phyloP scores from a whole-genome alignment of 2,797 vertebrate species.

The Dermochelys coriacea region DNA sequence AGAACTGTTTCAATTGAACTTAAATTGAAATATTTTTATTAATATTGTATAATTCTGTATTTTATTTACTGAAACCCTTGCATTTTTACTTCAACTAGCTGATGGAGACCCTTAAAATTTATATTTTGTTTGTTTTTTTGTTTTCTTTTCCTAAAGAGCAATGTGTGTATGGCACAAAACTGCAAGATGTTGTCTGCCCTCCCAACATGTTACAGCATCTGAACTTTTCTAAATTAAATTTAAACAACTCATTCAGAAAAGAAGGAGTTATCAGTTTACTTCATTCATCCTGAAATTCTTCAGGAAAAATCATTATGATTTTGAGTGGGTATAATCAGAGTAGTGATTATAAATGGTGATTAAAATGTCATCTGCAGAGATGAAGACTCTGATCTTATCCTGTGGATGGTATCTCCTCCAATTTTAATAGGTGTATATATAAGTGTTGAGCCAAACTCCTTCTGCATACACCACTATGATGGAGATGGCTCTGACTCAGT shows the following conservation, averaged over 20 bases:
- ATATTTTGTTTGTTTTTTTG: no score
- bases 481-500: neutral
- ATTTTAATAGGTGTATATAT: neutral
- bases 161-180: neutral
- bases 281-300: neutral
- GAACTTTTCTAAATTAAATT: neutral
- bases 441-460: neutral
- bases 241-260: neutral
- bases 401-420: neutral
- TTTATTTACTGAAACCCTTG: no score
- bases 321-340: neutral
- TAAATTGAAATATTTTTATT: no score
- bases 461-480: neutral
- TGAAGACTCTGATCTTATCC: neutral
- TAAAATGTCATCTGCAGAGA: neutral
- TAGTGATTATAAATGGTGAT: neutral
- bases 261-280: neutral
- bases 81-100: no score
- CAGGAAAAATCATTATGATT: neutral
- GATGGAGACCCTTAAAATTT: neutral
- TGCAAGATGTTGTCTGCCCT: neutral
- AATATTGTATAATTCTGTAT: no score
- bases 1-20: no score
- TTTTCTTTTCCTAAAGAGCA: no score
- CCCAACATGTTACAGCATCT: neutral